A percentile compares a stretch with the other conserved stretches of the same genome.
Evolutionary conservation across 2,888 invertebrate genomes (phyloP).

Genomic region (Osmoderma eremita): DNA sequence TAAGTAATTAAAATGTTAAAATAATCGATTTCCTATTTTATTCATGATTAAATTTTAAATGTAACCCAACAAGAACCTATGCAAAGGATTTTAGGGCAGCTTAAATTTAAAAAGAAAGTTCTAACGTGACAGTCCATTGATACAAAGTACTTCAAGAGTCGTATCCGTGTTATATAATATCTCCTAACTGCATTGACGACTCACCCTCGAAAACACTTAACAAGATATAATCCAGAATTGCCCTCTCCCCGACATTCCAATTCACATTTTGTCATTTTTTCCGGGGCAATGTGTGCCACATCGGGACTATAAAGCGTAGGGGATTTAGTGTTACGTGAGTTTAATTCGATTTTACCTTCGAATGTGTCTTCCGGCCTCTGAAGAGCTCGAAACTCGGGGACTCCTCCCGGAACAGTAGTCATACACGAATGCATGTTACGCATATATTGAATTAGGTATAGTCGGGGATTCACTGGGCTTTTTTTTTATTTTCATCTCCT

Average conservation of each 20-base stretch:
- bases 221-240: conserved; percentile 57
- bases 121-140: no score
- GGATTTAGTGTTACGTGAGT: conserved; percentile 54
- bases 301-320: conserved; percentile 44
- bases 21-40: no score
- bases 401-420: conserved; percentile 1
- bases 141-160: no score
- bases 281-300: conserved; percentile 19
- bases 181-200: conserved; percentile 8
- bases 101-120: no score
- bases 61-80: no score
- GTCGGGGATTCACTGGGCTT: conserved; percentile 3
- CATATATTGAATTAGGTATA: conserved; percentile 26
- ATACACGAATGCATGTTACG: neutral
- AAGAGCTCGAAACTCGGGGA: neutral
- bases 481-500: neutral
- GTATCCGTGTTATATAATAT: conserved; percentile 12
- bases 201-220: conserved; percentile 44
- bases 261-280: conserved; percentile 60
- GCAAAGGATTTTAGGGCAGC: no score
- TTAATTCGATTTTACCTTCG: conserved; percentile 51
- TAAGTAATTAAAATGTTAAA: no score
- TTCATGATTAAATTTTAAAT: no score
- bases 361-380: neutral
- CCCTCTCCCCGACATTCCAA: conserved; percentile 58